phyloP scores from a whole-genome alignment of 1,140 invertebrate species.

The Bombus difficillimus region DNA sequence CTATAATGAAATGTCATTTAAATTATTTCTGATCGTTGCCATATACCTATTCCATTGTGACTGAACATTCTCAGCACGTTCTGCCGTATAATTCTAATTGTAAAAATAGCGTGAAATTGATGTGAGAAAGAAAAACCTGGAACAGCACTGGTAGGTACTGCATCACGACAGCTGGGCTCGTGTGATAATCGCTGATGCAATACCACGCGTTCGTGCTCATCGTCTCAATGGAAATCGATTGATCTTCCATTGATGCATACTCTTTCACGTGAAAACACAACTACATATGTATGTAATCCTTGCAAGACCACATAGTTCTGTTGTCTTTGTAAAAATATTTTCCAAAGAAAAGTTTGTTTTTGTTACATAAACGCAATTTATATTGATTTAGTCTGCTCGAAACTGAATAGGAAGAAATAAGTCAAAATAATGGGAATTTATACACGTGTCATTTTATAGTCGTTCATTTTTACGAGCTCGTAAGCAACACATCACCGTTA shows the following conservation, averaged over 20 bases:
- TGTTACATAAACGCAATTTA: neutral
- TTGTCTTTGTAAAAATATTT: neutral
- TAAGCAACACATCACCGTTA: neutral
- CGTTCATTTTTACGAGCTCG: slow-evolving; percentile 1
- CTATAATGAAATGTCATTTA: neutral
- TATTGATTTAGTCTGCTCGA: neutral
- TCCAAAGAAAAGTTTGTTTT: neutral
- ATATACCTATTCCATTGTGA: neutral
- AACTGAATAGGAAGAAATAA: neutral
- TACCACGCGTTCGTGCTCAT: slow-evolving; percentile 1
- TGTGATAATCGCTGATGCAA: slow-evolving; percentile 34
- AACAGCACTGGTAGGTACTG: neutral
- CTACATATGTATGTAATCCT: too few species aligned
- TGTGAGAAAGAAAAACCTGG: slow-evolving; percentile 24
- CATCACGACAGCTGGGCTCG: neutral
- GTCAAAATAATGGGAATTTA: neutral
- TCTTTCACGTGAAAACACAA: neutral
- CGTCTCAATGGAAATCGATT: slow-evolving; percentile 27
- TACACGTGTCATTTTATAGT: neutral
- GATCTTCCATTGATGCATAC: slow-evolving; percentile 9
- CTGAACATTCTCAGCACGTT: neutral
- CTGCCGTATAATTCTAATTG: neutral
- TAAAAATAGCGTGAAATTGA: slow-evolving; percentile 27
- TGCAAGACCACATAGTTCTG: too few species aligned
- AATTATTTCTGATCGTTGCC: neutral